Evolutionary conservation across 2,797 vertebrate species (phyloP).

Genomic region (Cryptoblepharus egeriae): DNA sequence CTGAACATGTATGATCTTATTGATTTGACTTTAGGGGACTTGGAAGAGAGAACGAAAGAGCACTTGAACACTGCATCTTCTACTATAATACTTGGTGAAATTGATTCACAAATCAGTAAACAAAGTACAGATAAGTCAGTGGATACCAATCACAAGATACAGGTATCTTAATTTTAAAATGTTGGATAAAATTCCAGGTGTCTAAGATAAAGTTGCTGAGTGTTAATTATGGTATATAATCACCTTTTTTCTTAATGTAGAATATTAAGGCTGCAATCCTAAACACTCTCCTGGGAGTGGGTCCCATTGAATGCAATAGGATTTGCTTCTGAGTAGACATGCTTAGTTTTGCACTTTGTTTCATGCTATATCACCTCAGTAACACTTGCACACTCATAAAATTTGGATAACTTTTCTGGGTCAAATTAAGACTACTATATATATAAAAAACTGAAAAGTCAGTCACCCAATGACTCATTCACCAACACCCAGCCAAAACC

Average conservation of each 20-base stretch:
- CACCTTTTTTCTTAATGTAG: not conserved
- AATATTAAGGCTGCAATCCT: too few species aligned
- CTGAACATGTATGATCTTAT: too few species aligned
- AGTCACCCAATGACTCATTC: too few species aligned
- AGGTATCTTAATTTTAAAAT: constrained; percentile 61
- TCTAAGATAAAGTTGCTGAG: not conserved
- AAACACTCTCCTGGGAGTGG: too few species aligned
- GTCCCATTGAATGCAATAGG: too few species aligned
- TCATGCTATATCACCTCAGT: not conserved
- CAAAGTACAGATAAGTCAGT: constrained; percentile 41
- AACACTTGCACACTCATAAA: not conserved
- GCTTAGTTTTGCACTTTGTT: too few species aligned
- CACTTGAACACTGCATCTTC: constrained; percentile 46
- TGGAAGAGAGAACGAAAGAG: constrained; percentile 48
- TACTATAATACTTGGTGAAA: constrained; percentile 50
- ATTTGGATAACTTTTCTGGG: not conserved
- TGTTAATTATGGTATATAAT: not conserved
- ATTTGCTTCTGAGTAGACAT: too few species aligned
- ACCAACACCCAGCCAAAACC: too few species aligned
- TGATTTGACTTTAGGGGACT: constrained; percentile 52
- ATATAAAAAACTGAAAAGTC: too few species aligned
- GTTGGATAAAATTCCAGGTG: not conserved
- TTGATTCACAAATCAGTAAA: constrained; percentile 30
- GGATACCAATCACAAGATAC: constrained; percentile 22
- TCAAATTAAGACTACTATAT: not conserved